Evolutionary conservation across 2,888 invertebrate species (phyloP), one percentile per base, ranked within the genome.

Genomic region (Caenorhabditis uteleia): DNA sequence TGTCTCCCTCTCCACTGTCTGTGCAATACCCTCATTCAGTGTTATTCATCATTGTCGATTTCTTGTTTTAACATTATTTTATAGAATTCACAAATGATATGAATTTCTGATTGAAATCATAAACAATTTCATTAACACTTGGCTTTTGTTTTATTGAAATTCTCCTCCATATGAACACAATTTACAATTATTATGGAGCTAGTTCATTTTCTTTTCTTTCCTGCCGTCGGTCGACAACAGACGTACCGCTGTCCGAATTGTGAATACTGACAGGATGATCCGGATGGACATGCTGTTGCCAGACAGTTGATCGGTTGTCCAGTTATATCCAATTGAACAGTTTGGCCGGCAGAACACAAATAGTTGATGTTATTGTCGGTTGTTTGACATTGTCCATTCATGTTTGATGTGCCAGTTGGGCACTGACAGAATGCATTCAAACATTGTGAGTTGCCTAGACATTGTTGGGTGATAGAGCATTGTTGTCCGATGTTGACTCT

Each of bases 311-410:
- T 54, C 2, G 58, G 62, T 16, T 51, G 49, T 29, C 56, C 56
- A 3, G 57, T 42, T 20, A 34, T 39, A 38, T 59, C 55, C 6
- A 51, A 12, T 25, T 56, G 59, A 26, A 51, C 56, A 14, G 65
- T 56, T 23, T 56, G 59, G 7, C 56, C 55, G 2, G 49, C 39
- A 2, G 51, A 54, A 40, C 55, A 58, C 14, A 47, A 46, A 34
- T 54, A n/a, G n/a, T n/a, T n/a, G n/a, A n/a, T n/a, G n/a, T n/a
- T n/a, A 77, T 33, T 77, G 77, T 34, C 62, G 51, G 20, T 64
- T 68, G 51, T 60, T 51, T 1, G 39, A 25, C 65, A 65, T 8
- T 59, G 55, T n/a, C 55, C 50, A 39, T 65, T 59, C 16, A 55
- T 44, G 31, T 50, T 51, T 27, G 42, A 43, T 6, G 46, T 44